Percentiles rank a stretch among this genome's conserved stretches.
Evolutionary conservation across 1,140 invertebrate genomes (phyloP).

Genomic region (Schlechtendalia chinensis): DNA sequence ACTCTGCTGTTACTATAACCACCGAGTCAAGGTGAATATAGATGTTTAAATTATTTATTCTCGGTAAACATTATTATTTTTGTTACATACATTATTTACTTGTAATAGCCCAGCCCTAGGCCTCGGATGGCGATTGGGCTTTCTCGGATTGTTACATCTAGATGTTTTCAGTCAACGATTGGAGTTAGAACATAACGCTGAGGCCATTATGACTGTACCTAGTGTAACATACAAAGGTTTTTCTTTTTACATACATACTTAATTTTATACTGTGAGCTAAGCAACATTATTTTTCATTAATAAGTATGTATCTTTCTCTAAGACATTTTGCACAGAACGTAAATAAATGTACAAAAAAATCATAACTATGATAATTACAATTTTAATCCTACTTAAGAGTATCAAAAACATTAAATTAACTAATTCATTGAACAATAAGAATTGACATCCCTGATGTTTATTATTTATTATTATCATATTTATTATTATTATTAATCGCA

Average conservation of each 20-base stretch:
- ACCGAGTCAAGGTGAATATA: conserved; percentile 73
- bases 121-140: conserved; percentile 90
- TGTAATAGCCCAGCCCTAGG: conserved; percentile 73
- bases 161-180: conserved; percentile 93
- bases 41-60: background rate
- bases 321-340: no score
- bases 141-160: conserved; percentile 91
- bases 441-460: background rate
- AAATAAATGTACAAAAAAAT: no score
- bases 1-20: conserved; percentile 79
- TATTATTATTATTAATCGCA: background rate
- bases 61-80: no score
- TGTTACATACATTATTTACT: conserved; percentile 29
- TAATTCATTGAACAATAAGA: no score
- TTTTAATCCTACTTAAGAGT: background rate
- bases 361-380: background rate
- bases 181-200: conserved; percentile 88
- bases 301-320: no score
- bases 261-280: no score
- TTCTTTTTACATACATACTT: background rate
- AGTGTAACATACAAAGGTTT: conserved; percentile 86
- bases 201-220: conserved; percentile 87
- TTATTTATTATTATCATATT: background rate
- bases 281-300: no score
- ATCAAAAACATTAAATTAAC: no score